Evolutionary conservation across 2,888 invertebrate genomes (phyloP).

Genomic region (Limenitis camilla): DNA sequence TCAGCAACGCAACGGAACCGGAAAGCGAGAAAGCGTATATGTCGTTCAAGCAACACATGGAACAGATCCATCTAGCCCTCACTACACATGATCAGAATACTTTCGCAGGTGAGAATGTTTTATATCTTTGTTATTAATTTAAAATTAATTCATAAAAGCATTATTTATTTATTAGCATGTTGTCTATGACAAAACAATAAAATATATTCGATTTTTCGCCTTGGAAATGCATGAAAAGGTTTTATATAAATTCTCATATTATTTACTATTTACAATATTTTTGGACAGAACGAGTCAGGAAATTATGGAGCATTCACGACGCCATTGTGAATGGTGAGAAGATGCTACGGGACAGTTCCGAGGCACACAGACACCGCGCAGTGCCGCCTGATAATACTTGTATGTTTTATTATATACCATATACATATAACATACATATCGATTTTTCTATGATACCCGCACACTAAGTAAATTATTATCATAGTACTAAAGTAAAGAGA

Average conservation of each 20-base stretch:
- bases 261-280: too few species aligned
- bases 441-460: too few species aligned
- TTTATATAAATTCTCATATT: too few species aligned
- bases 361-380: conserved; percentile 36
- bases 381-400: conserved; percentile 37
- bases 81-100: conserved; percentile 41
- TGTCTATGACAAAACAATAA: too few species aligned
- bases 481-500: too few species aligned
- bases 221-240: too few species aligned
- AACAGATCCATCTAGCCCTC: conserved; percentile 84
- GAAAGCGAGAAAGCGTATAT: conserved; percentile 79
- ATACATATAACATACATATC: too few species aligned
- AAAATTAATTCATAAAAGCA: too few species aligned
- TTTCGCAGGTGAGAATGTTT: background rate
- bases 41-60: conserved; percentile 85
- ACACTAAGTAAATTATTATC: too few species aligned
- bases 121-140: too few species aligned
- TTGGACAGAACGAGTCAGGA: conserved; percentile 49
- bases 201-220: too few species aligned
- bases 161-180: too few species aligned
- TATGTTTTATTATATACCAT: conserved; percentile 17
- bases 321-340: conserved; percentile 58
- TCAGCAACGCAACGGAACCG: conserved; percentile 78
- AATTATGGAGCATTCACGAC: conserved; percentile 60
- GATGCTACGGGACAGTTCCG: conserved; percentile 50